Percentiles rank a stretch among this genome's conserved stretches.
phyloP scores from a whole-genome alignment of 1,140 invertebrate genomes.

The Brachionus calyciflorus region DNA sequence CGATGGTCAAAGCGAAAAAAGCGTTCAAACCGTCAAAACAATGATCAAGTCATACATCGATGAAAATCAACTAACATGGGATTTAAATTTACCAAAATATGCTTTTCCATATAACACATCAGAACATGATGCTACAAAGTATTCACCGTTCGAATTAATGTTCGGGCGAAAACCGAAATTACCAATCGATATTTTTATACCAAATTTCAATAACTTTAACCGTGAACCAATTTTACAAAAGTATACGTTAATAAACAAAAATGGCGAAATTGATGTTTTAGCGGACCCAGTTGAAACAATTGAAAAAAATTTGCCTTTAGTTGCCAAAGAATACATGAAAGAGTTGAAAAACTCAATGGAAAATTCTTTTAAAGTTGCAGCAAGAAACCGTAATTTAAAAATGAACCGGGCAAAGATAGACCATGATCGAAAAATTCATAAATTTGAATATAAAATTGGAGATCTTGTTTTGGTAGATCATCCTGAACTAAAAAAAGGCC shows the following conservation, averaged over 20 bases:
- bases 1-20: no score
- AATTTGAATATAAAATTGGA: background rate
- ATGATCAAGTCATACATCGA: no score
- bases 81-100: no score
- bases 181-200: background rate
- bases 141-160: no score
- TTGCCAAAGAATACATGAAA: background rate
- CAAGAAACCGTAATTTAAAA: background rate
- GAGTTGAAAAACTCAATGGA: background rate
- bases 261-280: background rate
- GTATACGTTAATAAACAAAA: no score
- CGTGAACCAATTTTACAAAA: no score
- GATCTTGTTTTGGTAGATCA: background rate
- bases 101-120: no score
- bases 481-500: background rate
- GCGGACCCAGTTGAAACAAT: background rate
- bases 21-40: no score
- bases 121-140: no score
- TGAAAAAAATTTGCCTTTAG: no score
- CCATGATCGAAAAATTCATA: background rate
- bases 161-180: background rate
- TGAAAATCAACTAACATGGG: no score
- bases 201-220: background rate
- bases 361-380: background rate
- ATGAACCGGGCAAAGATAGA: background rate